Conservation (phyloP, 1,140 invertebrate genomes). For the Spodoptera litura region DNA sequence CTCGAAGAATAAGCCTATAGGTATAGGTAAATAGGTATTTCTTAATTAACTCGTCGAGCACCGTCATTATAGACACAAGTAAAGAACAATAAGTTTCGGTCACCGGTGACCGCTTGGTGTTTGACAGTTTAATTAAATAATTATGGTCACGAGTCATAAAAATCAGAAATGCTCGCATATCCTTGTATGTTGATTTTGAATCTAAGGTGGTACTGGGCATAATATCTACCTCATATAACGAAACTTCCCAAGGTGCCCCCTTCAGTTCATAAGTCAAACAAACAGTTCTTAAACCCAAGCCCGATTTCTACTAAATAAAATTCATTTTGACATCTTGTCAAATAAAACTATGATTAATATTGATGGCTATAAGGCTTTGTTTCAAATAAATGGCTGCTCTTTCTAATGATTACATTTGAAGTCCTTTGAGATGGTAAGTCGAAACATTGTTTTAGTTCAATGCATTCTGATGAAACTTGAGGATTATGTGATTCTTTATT, state of each 20-base stretch:
- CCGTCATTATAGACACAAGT: too few relatives aligned
- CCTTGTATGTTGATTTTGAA: too few relatives aligned
- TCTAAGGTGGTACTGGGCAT: too few relatives aligned
- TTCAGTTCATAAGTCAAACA: constrained; percentile 38
- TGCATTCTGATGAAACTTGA: constrained; percentile 33
- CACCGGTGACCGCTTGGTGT: too few relatives aligned
- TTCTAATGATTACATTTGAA: constrained; percentile 30
- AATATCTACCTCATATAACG: too few relatives aligned
- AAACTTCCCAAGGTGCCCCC: neutral
- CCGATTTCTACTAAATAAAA: constrained; percentile 2
- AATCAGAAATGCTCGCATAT: too few relatives aligned
- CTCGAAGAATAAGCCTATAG: too few relatives aligned
- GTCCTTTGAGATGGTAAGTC: constrained; percentile 17
- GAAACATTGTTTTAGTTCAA: constrained; percentile 27
- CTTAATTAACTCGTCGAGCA: too few relatives aligned
- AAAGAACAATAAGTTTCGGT: too few relatives aligned
- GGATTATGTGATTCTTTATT: neutral
- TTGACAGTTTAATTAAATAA: too few relatives aligned
- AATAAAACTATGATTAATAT: constrained; percentile 36
- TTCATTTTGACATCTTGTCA: constrained; percentile 41
- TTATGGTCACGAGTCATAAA: too few relatives aligned
- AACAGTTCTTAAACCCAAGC: neutral
- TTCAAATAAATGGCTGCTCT: constrained; percentile 25
- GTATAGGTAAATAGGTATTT: too few relatives aligned
- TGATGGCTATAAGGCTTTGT: constrained; percentile 9